Base-by-base conservation (phyloP, 2,888 invertebrate species). In the Pelosia muscerda region DNA sequence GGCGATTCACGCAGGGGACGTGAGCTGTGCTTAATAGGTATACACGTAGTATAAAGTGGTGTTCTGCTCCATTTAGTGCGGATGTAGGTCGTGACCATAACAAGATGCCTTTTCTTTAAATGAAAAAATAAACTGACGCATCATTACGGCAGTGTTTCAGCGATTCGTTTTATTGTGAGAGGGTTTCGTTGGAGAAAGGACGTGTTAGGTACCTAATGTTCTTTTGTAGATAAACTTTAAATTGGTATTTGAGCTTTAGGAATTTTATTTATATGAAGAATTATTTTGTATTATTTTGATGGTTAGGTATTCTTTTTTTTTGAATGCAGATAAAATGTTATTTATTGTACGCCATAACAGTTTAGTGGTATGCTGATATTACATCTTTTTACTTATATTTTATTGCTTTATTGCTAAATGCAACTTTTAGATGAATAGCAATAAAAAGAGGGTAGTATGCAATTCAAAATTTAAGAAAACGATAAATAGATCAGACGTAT, bases 71-170 rank as follows among this genome's bases (percentile, higher is more conserved):
- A 83, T 83, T 84, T 84, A 77, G 71, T 75, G 73, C 72, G 72
- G 76, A 84, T 81, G 75, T 84, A 83, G 84, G 84, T 84, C 84
- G 81, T 72, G 81, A 75, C 66, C 70, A 75, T 77, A 81, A 73
- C 73, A 78, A 75, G 74, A 73, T 71, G 71, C 71, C 60, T 74
- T 63, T 75, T 70, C 65, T 69, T 69, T 69, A 69, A 79, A 66
- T 66, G 65, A 72, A 78, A 69, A 65, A 73, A 68, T 61, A 69
- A 61, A 72, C 53, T 54, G 68, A 42, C 63, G 66, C 65, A 58
- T 72, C 63, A 58, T 60, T 62, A 69, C 10, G 8, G 11, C 31
- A 25, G 58, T 54, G 63, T 63, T 58, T 55, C n/a, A 61, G 63
- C 6, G 19, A 55, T 49, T 57, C n/a, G 11, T 13, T 42, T 66